Base-by-base conservation (phyloP, 1,140 invertebrate species). In the Drosophila sproati region DNA sequence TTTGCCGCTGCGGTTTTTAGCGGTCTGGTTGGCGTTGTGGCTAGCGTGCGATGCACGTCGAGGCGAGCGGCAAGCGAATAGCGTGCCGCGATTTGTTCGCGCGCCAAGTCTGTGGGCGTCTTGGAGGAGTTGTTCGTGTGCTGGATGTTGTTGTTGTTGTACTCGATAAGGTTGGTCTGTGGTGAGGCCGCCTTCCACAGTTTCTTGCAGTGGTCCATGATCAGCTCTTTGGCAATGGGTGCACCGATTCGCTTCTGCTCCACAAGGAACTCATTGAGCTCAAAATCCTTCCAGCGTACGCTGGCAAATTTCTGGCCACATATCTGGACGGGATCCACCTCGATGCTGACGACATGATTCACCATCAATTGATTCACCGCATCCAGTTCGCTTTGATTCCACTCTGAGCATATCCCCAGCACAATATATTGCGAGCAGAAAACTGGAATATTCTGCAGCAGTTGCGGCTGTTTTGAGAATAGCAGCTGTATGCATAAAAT, bases 241-340 rank as follows among this genome's bases (percentile, higher is more conserved):
- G 78, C 82, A 1, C 91, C 91, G 12, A 92, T 91, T 52, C 88
- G 78, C 31, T 80, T 87, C 55, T 92, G 91, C 12, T 91, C 72
- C 64, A 92, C 82, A 6, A 92, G 55, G 57, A 85, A 92, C 57
- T 92, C 86, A 7, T 63, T 73, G 2, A 92, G 70, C 55, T 82
- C 69, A 7, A 91, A 92, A 43, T 92, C 91, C 12, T 90, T 90
- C 88, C 91, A 92, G 55, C 79, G 82, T n/a, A 92, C 70, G 39
- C 51, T 80, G 39, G 81, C 91, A 60, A 92, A 92, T 54, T 92
- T 91, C 52, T 87, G 89, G 6, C 75, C 79, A 52, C 83, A 87
- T 51, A 88, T 86, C 50, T 80, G 79, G 12, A 29, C 64, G 29
- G 59, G 34, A 71, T 85, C 60, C 41, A 92, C 51, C 35, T 61